A percentile compares a stretch with the other conserved stretches of the same genome.
Evolutionary conservation across 2,797 vertebrate genomes (phyloP).

Genomic region (Xenopus petersii): DNA sequence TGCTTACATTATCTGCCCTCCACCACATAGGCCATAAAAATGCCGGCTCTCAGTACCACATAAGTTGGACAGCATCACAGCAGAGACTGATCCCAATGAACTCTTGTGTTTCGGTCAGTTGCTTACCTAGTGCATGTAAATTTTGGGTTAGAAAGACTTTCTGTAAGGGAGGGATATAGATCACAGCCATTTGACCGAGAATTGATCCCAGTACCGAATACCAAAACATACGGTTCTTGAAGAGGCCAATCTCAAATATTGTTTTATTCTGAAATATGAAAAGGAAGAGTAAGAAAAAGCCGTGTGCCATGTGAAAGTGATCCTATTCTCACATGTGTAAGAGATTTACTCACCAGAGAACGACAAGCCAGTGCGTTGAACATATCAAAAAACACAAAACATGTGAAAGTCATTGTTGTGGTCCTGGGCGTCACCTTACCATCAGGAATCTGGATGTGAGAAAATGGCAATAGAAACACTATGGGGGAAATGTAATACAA

Average conservation of each 20-base stretch:
- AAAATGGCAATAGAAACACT: background rate
- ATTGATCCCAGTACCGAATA: slow-evolving; percentile 68
- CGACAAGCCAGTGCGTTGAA: slow-evolving; percentile 74
- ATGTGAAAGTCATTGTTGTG: slow-evolving; percentile 77
- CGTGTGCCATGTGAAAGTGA: background rate
- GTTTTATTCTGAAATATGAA: slow-evolving; percentile 62
- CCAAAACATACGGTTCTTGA: slow-evolving; percentile 70
- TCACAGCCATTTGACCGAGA: slow-evolving; percentile 73
- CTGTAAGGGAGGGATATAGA: slow-evolving; percentile 70
- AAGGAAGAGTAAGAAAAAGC: background rate
- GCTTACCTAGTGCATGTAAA: slow-evolving; percentile 65
- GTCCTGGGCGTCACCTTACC: slow-evolving; percentile 66
- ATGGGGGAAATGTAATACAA: too few species aligned
- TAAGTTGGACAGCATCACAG: too few species aligned
- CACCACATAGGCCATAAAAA: too few species aligned
- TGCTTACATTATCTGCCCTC: too few species aligned
- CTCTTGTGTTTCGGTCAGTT: background rate
- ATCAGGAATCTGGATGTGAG: slow-evolving; percentile 62
- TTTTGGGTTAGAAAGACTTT: slow-evolving; percentile 73
- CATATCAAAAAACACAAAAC: slow-evolving; percentile 76
- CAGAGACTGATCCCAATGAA: too few species aligned
- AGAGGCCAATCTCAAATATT: slow-evolving; percentile 68
- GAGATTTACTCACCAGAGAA: slow-evolving; percentile 66
- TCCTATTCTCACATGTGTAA: background rate
- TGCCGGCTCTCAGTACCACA: too few species aligned